phyloP scores from a whole-genome alignment of 2,797 vertebrate species.

The Psittacula echo region DNA sequence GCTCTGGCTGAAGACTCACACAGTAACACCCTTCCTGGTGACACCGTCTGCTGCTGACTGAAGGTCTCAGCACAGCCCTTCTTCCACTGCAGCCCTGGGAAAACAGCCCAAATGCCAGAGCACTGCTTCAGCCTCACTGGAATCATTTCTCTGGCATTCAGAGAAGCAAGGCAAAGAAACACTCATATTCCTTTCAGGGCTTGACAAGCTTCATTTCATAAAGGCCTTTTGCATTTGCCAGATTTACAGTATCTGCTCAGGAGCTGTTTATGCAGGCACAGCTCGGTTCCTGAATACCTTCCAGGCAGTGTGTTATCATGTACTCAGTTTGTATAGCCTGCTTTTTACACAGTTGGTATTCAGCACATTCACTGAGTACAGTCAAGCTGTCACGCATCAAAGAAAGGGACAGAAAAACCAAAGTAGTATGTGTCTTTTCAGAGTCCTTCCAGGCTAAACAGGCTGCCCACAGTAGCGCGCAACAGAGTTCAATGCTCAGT shows the following conservation, averaged over 20 bases:
- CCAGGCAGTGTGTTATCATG: neutral
- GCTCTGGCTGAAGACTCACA: neutral
- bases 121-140: neutral
- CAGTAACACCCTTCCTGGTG: neutral
- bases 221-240: neutral
- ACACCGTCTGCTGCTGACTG: neutral
- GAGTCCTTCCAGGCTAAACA: neutral
- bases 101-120: neutral
- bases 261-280: neutral
- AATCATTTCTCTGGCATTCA: neutral
- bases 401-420: neutral
- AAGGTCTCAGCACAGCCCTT: rapidly evolving
- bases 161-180: neutral
- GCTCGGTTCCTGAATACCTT: neutral
- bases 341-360: neutral
- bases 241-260: neutral
- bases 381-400: neutral
- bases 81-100: neutral
- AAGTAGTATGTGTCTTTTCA: neutral
- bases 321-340: neutral
- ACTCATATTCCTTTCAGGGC: neutral
- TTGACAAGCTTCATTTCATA: neutral
- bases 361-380: neutral
- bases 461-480: neutral
- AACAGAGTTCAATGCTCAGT: neutral